Conservation (phyloP, 2,888 invertebrate species). For the Meliscaeva auricollis region DNA sequence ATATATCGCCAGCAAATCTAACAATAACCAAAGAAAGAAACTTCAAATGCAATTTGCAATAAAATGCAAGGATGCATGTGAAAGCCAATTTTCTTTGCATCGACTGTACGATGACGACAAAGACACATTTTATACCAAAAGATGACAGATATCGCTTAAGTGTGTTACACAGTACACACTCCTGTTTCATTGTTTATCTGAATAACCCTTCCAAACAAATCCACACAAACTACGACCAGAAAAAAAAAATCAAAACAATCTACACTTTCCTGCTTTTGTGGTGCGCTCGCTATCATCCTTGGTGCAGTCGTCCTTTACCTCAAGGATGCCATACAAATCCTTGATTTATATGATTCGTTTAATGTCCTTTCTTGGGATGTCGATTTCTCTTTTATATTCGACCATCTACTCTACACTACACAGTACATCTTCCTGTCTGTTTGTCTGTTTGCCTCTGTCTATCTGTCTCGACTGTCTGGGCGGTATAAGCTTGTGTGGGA, state of each 20-base stretch:
- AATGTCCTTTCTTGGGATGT: conserved; percentile 45
- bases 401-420: conserved; percentile 22
- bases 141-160: conserved; percentile 66
- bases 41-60: conserved; percentile 70
- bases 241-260: conserved; percentile 48
- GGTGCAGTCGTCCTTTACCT: conserved; percentile 45
- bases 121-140: conserved; percentile 16
- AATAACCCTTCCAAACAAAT: conserved; percentile 62
- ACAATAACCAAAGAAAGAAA: conserved; percentile 12
- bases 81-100: conserved; percentile 59
- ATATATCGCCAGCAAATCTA: conserved; percentile 30
- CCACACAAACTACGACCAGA: conserved; percentile 19
- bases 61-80: conserved; percentile 64
- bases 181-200: conserved; percentile 55
- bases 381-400: conserved; percentile 42
- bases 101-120: neutral
- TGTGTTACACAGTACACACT: conserved; percentile 51
- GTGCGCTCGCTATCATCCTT: conserved; percentile 40
- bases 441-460: conserved; percentile 36
- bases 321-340: conserved; percentile 72
- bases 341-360: conserved; percentile 75
- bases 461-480: conserved; percentile 50
- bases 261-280: neutral
- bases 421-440: conserved; percentile 73
- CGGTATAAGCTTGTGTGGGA: conserved; percentile 67